These are phyloP conservation scores for Clarias magur DNA, from an alignment of 2,113 vertebrate species.

Conservation along the genomic window DNA sequence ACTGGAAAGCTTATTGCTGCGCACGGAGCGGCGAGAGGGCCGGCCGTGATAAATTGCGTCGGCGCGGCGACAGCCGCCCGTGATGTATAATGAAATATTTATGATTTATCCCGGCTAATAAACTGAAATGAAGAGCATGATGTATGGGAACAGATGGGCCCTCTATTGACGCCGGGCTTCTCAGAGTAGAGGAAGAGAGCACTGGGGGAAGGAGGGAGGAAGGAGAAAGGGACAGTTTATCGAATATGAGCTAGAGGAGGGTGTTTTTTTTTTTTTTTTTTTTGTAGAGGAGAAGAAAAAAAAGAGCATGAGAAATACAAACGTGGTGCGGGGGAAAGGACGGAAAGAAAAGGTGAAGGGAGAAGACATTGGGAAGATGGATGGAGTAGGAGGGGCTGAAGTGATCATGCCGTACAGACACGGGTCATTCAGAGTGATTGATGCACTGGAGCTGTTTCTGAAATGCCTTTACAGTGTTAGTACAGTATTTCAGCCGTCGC, in stretches of 20 bases:
- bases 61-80: conserved; percentile 73
- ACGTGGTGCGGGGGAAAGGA: neutral
- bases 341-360: conserved; percentile 14
- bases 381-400: neutral
- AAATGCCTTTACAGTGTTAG: neutral
- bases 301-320: neutral
- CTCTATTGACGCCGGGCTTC: conserved; percentile 72
- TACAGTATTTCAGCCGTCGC: conserved; percentile 5
- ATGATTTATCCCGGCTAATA: conserved; percentile 95
- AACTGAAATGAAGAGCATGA: conserved; percentile 89
- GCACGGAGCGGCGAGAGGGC: conserved; percentile 75
- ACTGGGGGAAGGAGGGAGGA: conserved; percentile 34
- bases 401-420: conserved; percentile 19
- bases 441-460: neutral
- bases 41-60: conserved; percentile 85
- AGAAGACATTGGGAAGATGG: neutral
- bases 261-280: neutral
- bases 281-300: conserved; percentile 25
- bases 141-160: conserved; percentile 87
- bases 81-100: conserved; percentile 92
- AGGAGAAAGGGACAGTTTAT: conserved; percentile 27
- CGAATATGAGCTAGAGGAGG: conserved; percentile 35
- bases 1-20: conserved; percentile 82
- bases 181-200: conserved; percentile 58
- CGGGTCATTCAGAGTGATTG: conserved; percentile 3